phyloP scores from a whole-genome alignment of 2,888 invertebrate genomes.

The Gandaritis pyraliata region DNA sequence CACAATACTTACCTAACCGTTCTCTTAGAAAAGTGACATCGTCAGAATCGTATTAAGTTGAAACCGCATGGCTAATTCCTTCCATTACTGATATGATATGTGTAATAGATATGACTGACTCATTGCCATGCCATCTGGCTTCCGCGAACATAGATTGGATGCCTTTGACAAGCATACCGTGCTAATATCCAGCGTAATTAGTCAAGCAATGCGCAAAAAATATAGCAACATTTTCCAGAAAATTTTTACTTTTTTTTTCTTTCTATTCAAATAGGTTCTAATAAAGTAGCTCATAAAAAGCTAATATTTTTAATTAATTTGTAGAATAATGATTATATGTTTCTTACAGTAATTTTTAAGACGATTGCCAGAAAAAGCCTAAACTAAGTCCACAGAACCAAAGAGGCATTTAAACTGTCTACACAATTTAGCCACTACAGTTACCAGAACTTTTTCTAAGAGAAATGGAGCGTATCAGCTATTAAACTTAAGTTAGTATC shows the following conservation, averaged over 20 bases:
- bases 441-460: slow-evolving; percentile 32
- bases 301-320: no score
- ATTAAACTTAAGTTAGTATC: slow-evolving; percentile 27
- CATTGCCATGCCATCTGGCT: slow-evolving; percentile 65
- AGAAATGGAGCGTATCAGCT: slow-evolving; percentile 29
- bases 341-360: neutral
- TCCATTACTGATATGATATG: slow-evolving; percentile 37
- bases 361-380: slow-evolving; percentile 6
- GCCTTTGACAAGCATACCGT: slow-evolving; percentile 54
- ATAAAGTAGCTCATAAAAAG: no score
- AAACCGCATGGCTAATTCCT: slow-evolving; percentile 61
- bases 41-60: slow-evolving; percentile 57
- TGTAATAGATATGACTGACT: slow-evolving; percentile 30
- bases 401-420: slow-evolving; percentile 34
- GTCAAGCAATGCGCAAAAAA: slow-evolving; percentile 18
- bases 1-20: no score
- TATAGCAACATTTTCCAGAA: slow-evolving; percentile 1
- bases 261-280: neutral
- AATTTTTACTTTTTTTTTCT: neutral
- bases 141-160: slow-evolving; percentile 49
- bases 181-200: slow-evolving; percentile 53
- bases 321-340: no score
- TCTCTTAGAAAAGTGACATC: slow-evolving; percentile 12
- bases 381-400: slow-evolving; percentile 18
- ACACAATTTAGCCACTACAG: slow-evolving; percentile 30